Evolutionary conservation across 2,797 vertebrate species (phyloP).

Genomic region (Phataginus tricuspis): DNA sequence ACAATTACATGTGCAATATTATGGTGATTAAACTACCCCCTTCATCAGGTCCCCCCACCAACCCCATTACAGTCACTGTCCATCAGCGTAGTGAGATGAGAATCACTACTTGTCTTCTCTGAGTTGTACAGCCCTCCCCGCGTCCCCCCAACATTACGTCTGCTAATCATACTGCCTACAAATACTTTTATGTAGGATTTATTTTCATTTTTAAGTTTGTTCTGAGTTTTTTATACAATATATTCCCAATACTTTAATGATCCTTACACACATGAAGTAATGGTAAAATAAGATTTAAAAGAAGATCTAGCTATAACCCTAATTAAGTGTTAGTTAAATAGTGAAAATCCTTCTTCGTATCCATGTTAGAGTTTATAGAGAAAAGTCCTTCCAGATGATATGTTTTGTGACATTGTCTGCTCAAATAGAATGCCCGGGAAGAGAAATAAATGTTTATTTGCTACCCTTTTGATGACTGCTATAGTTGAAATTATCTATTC

Average conservation of each 20-base stretch:
- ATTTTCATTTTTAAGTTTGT: neutral
- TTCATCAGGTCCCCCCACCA: too few species aligned
- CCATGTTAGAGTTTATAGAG: neutral
- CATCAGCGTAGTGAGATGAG: too few species aligned
- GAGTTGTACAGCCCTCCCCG: too few species aligned
- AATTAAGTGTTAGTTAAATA: neutral
- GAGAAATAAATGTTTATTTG: constrained; percentile 44
- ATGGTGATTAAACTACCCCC: too few species aligned
- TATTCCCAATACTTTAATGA: neutral
- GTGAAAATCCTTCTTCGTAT: neutral
- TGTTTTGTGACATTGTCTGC: constrained; percentile 45
- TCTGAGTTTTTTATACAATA: neutral
- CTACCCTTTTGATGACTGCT: constrained; percentile 40
- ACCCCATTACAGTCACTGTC: too few species aligned
- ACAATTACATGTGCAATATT: too few species aligned
- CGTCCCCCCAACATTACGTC: too few species aligned
- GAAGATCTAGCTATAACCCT: neutral
- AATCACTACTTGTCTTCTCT: too few species aligned
- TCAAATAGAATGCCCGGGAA: neutral
- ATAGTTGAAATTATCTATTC: constrained; percentile 44
- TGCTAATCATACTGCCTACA: too few species aligned
- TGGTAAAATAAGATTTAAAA: neutral
- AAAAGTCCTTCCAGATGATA: constrained; percentile 25
- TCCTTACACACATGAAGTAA: neutral
- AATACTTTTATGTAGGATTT: neutral